A percentile compares a stretch with the other conserved stretches of the same genome.
Conservation (phyloP, 2,797 vertebrate species). For the Gadopsis bispinosus region DNA sequence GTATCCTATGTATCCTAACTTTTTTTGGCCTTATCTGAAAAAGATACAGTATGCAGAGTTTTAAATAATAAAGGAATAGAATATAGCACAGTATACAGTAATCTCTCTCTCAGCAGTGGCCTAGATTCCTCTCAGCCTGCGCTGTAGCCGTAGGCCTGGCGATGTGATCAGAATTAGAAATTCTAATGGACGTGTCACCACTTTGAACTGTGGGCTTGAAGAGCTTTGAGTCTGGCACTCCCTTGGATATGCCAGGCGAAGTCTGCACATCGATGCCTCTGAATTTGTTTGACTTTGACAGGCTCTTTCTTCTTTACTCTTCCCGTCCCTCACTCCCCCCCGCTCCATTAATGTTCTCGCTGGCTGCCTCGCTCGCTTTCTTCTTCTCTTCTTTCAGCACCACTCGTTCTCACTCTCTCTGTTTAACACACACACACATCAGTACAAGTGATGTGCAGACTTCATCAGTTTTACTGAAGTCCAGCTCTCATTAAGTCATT, state of each 20-base stretch:
- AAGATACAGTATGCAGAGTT: not conserved
- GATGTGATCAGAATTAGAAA: conserved; percentile 81
- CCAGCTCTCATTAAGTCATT: conserved; percentile 15
- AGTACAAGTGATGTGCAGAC: conserved; percentile 39
- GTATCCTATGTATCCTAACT: not conserved
- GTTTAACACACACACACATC: conserved; percentile 38
- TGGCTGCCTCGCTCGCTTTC: conserved; percentile 43
- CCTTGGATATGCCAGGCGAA: conserved; percentile 71
- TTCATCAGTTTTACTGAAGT: conserved; percentile 33
- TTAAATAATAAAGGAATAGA: conserved; percentile 30
- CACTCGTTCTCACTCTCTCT: conserved; percentile 20
- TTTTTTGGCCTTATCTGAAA: conserved; percentile 1
- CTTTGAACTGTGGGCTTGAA: conserved; percentile 82
- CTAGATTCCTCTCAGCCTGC: conserved; percentile 67
- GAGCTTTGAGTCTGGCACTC: conserved; percentile 77
- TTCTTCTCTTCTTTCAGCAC: conserved; percentile 42
- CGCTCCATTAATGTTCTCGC: conserved; percentile 37
- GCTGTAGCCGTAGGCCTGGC: conserved; percentile 72
- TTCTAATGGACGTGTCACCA: conserved; percentile 79
- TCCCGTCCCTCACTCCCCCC: not conserved
- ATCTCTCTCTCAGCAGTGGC: conserved; percentile 57
- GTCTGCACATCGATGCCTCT: conserved; percentile 78
- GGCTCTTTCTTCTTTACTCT: conserved; percentile 46
- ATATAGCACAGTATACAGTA: conserved; percentile 21
- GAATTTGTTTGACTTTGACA: conserved; percentile 79